These are phyloP conservation scores for Aurelia aurita DNA, from an alignment of 30 jellyfish, hydroid and myxozoan species.

Conservation along the genomic window DNA sequence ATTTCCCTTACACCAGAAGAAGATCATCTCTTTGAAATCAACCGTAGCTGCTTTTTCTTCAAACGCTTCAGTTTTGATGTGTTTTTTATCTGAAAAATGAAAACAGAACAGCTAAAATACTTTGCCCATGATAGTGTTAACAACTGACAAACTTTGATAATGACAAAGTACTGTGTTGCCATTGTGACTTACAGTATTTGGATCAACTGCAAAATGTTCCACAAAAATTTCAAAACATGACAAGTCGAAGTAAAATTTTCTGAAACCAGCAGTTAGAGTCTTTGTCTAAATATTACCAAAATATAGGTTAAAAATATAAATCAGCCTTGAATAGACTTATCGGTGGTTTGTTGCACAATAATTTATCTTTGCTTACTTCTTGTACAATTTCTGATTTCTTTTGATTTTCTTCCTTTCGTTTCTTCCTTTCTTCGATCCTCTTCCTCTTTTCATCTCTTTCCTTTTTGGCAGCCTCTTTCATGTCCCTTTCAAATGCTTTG, in stretches of 20 bases:
- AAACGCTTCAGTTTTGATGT: conserved; percentile 82
- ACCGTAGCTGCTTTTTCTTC: conserved; percentile 89
- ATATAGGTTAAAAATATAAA: too few relatives aligned
- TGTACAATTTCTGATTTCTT: conserved; percentile 94
- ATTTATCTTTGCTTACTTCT: conserved; percentile 40
- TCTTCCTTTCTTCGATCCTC: conserved; percentile 75
- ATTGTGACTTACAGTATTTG: too few relatives aligned
- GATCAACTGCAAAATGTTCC: too few relatives aligned
- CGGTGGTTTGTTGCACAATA: too few relatives aligned
- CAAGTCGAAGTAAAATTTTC: too few relatives aligned
- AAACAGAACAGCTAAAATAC: not conserved
- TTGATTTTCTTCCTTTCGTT: conserved; percentile 86
- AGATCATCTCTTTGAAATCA: conserved; percentile 69
- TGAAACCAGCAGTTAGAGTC: too few relatives aligned
- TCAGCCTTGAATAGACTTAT: too few relatives aligned
- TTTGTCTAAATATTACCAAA: too few relatives aligned
- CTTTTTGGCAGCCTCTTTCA: conserved; percentile 78
- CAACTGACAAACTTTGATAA: too few relatives aligned
- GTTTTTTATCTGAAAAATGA: conserved; percentile 57
- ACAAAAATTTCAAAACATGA: too few relatives aligned
- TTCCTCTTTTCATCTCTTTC: conserved; percentile 80
- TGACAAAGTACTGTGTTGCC: too few relatives aligned
- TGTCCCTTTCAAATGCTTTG: conserved; percentile 72
- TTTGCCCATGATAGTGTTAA: too few relatives aligned
- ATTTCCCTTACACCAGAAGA: not conserved